Percentiles rank a stretch among this genome's conserved stretches.
Conservation (phyloP, 2,888 invertebrate species). For the Idaea biselata region DNA sequence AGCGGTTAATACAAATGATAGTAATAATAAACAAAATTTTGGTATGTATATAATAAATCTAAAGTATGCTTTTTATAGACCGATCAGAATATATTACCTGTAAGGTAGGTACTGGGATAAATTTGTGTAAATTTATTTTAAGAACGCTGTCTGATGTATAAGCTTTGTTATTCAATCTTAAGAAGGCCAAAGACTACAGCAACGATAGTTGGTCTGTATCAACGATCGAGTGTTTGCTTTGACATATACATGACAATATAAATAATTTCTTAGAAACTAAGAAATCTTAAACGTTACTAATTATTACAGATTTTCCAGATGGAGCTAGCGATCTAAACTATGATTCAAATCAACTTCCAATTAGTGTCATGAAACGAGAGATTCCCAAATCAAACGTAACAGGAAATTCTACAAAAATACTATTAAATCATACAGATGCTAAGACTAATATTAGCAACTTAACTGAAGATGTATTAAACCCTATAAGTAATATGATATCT, state of each 20-base stretch:
- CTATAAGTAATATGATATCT: constrained; percentile 46
- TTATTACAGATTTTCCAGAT: constrained; percentile 5
- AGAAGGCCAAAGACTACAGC: too few relatives aligned
- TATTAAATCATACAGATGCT: constrained; percentile 13
- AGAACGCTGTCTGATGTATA: too few relatives aligned
- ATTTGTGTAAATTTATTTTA: too few relatives aligned
- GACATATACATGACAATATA: too few relatives aligned
- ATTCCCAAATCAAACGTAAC: constrained; percentile 16
- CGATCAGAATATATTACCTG: too few relatives aligned
- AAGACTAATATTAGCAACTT: constrained; percentile 25
- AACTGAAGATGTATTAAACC: constrained; percentile 35
- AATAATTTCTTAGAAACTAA: too few relatives aligned
- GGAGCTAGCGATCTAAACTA: neutral
- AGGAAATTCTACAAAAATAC: constrained; percentile 16
- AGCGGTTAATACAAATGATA: constrained; percentile 1
- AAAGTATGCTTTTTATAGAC: too few relatives aligned
- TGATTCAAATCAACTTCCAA: constrained; percentile 7
- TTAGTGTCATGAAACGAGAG: constrained; percentile 53
- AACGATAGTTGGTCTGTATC: too few relatives aligned
- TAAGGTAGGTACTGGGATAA: too few relatives aligned
- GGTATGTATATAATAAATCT: constrained; percentile 5
- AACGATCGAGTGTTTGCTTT: too few relatives aligned
- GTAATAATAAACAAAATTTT: neutral
- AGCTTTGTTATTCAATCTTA: too few relatives aligned
- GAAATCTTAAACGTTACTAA: too few relatives aligned